These are phyloP conservation scores for Galbula dea DNA, from an alignment of 2,113 vertebrate genomes.

Conservation along the genomic window DNA sequence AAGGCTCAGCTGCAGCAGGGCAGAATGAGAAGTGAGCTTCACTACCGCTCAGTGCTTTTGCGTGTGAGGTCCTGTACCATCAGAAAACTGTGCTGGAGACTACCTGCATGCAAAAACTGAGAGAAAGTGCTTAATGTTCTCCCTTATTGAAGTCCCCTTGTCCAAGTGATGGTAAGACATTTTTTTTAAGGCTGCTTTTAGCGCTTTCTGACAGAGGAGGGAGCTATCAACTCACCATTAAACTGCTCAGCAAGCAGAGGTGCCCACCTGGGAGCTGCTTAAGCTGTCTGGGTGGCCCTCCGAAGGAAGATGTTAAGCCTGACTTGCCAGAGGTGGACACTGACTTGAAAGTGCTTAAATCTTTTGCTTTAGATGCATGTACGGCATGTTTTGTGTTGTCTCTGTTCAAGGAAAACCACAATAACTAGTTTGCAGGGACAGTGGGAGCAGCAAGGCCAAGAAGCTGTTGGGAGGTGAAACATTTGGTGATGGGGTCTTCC, in stretches of 20 bases:
- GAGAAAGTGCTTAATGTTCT: neutral
- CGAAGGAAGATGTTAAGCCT: neutral
- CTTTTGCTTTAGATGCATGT: neutral
- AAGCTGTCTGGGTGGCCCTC: neutral
- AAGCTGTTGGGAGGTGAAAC: neutral
- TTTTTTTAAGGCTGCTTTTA: neutral
- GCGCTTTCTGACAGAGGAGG: slow-evolving; percentile 21
- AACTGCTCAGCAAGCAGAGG: neutral
- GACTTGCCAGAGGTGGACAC: neutral
- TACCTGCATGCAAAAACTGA: neutral
- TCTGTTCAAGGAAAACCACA: neutral
- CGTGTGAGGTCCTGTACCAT: neutral
- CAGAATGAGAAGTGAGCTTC: neutral
- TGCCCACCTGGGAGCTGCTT: neutral
- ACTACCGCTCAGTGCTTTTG: neutral
- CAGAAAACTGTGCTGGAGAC: neutral
- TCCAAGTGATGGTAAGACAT: neutral
- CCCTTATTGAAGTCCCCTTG: neutral
- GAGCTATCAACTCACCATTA: slow-evolving; percentile 20
- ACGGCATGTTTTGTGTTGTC: neutral
- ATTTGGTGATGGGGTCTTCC: neutral
- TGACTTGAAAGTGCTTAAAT: neutral
- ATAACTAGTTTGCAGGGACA: neutral
- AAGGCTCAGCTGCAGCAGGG: neutral
- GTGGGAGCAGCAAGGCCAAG: neutral